These are phyloP conservation scores for Oreochromis aureus DNA, from an alignment of 2,113 vertebrate genomes.

Conservation along the genomic window DNA sequence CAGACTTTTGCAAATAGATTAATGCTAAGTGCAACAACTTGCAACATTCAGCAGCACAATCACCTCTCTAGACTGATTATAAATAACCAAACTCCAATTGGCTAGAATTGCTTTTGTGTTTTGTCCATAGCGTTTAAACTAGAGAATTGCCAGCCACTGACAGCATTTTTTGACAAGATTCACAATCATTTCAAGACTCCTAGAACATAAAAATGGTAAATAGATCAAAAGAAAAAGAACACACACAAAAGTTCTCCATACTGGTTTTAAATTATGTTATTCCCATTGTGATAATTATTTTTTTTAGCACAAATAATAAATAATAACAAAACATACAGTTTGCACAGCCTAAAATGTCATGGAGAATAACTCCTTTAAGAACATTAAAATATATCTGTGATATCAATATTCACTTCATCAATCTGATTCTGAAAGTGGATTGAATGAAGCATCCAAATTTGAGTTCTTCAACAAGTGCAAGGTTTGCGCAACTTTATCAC, in stretches of 20 bases:
- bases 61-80: background rate
- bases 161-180: background rate
- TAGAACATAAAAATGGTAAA: accelerated
- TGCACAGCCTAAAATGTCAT: background rate
- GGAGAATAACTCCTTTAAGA: no score
- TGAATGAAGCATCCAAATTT: background rate
- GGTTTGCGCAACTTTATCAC: no score
- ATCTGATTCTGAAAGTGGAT: no score
- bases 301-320: background rate
- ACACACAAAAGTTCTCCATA: background rate
- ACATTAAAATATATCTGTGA: no score
- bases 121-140: background rate
- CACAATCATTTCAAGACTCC: background rate
- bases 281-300: background rate
- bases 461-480: background rate
- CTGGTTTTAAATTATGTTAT: background rate
- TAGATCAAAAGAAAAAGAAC: background rate
- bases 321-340: background rate
- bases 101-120: background rate
- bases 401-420: no score
- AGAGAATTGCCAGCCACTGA: background rate
- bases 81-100: background rate
- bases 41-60: background rate
- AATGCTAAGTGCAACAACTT: background rate
- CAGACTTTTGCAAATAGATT: no score